Conservation (phyloP, 2,888 invertebrate species). For the Polymixis lichenea region DNA sequence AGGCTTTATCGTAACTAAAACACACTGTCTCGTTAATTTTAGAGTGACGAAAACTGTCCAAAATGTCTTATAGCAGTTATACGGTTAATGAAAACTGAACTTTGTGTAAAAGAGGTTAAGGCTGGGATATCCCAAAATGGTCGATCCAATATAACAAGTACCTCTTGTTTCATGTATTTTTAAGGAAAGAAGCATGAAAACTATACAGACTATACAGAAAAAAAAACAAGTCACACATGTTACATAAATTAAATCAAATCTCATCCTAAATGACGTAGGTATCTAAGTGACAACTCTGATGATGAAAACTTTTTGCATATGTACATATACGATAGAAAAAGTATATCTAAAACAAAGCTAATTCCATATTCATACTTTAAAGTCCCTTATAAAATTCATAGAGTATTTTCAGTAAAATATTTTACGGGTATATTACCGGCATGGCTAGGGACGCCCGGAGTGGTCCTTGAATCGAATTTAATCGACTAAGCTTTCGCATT, state of each 20-base stretch:
- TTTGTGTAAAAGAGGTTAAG: neutral
- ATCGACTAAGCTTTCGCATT: conserved; percentile 71
- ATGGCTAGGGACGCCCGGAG: conserved; percentile 65
- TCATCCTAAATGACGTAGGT: neutral
- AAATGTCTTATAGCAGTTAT: neutral
- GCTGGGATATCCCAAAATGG: neutral
- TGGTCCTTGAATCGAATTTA: conserved; percentile 72
- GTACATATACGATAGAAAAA: neutral
- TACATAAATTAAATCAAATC: neutral
- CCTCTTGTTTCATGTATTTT: too few species aligned
- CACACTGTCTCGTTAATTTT: conserved; percentile 17
- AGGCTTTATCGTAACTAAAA: conserved; percentile 15
- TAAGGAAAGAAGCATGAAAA: neutral
- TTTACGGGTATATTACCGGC: conserved; percentile 70
- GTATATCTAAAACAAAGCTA: conserved; percentile 4
- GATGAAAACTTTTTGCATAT: neutral
- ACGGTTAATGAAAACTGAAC: conserved; percentile 10
- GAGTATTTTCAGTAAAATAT: conserved; percentile 66
- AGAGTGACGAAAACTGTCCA: neutral
- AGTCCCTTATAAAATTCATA: conserved; percentile 46
- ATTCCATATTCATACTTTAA: conserved; percentile 40
- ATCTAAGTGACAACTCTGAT: neutral
- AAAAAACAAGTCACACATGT: too few species aligned
- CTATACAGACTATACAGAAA: neutral
- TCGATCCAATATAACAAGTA: neutral